Conservation (phyloP, 2,797 vertebrate genomes). For the Lepus townsendii region DNA sequence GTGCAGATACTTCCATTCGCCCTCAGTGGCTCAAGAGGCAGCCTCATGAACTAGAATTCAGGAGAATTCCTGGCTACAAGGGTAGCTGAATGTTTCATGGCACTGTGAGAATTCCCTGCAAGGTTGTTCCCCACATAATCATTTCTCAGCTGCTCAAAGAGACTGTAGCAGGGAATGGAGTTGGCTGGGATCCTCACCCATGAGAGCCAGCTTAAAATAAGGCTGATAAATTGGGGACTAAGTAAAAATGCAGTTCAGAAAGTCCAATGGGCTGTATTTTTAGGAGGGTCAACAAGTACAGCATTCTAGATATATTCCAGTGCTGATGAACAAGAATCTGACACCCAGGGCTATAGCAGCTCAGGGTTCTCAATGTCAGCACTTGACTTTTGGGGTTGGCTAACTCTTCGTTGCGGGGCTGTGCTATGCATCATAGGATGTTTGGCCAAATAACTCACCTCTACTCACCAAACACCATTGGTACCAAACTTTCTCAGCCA, state of each 20-base stretch:
- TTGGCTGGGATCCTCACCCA: background rate
- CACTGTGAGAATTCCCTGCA: background rate
- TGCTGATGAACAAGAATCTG: background rate
- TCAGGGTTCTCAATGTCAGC: background rate
- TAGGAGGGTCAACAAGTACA: background rate
- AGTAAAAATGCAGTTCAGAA: background rate
- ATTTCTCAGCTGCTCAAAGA: background rate
- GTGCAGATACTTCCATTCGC: background rate
- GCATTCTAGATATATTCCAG: background rate
- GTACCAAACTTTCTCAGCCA: background rate
- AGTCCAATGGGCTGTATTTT: background rate
- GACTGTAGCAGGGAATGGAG: background rate
- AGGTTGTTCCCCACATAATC: background rate
- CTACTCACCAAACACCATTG: background rate
- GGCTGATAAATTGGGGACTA: background rate
- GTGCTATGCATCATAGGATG: too few species aligned
- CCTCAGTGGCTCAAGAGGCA: background rate
- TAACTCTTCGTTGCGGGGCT: background rate
- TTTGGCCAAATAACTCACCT: background rate
- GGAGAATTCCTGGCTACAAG: background rate
- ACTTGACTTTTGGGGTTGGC: background rate
- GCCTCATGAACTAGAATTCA: background rate
- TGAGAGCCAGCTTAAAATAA: conserved; percentile 2
- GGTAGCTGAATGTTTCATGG: background rate
- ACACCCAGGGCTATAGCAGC: background rate